Conservation (phyloP, 2,888 invertebrate species). For the Cacoxenus indagator region DNA sequence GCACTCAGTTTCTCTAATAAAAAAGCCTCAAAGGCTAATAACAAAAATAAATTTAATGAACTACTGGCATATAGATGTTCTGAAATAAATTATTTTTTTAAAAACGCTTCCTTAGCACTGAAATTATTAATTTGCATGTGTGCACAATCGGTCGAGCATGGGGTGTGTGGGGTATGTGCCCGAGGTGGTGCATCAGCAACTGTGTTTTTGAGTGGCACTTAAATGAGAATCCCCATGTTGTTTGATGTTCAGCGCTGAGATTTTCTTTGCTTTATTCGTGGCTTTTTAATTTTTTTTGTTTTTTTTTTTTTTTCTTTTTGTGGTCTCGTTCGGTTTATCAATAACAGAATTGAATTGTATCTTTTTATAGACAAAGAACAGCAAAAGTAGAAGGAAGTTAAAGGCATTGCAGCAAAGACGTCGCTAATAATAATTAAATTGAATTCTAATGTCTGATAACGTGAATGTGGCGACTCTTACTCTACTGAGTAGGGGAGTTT, state of each 20-base stretch:
- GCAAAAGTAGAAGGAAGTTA: not conserved
- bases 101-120: too few relatives aligned
- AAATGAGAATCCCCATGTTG: not conserved
- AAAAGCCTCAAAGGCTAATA: too few relatives aligned
- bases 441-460: conserved; percentile 4
- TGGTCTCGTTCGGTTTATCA: not conserved
- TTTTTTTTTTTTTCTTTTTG: not conserved
- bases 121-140: too few relatives aligned
- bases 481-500: too few relatives aligned
- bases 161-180: too few relatives aligned
- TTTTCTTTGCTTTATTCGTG: not conserved
- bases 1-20: too few relatives aligned
- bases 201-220: not conserved
- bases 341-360: not conserved
- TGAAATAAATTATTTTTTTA: too few relatives aligned
- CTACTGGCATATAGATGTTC: too few relatives aligned
- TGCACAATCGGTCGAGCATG: too few relatives aligned
- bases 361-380: not conserved
- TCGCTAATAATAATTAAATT: conserved; percentile 7
- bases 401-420: not conserved
- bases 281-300: not conserved
- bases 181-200: too few relatives aligned
- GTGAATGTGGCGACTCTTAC: not conserved
- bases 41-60: too few relatives aligned
- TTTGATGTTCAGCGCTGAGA: not conserved